Evolutionary conservation across 2,888 invertebrate genomes (phyloP).

Genomic region (Exephanes ischioxanthus): DNA sequence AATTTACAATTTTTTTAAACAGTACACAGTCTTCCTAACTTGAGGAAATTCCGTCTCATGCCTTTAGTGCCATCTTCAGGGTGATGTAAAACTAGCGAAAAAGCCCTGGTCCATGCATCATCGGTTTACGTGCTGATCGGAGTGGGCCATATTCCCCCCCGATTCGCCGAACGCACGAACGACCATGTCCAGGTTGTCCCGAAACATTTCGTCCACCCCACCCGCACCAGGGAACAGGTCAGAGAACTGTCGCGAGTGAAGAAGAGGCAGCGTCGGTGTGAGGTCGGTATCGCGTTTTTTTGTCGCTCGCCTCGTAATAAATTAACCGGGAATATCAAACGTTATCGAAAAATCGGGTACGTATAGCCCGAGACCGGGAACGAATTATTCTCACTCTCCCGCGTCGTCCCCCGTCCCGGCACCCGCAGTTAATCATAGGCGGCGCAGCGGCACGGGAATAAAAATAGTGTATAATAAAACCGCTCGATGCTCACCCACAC

Average conservation of each 20-base stretch:
- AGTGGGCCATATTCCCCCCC: too few species aligned
- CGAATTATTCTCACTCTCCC: slow-evolving; percentile 35
- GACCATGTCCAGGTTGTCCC: too few species aligned
- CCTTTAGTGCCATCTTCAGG: too few species aligned
- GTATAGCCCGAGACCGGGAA: slow-evolving; percentile 17
- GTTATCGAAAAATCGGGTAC: slow-evolving; percentile 62
- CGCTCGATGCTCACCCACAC: slow-evolving; percentile 50
- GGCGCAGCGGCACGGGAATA: slow-evolving; percentile 46
- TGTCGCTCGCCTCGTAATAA: slow-evolving; percentile 43
- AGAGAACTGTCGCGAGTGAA: neutral
- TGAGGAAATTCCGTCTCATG: too few species aligned
- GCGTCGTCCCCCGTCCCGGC: slow-evolving; percentile 1
- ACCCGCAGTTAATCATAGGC: slow-evolving; percentile 62
- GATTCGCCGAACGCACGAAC: too few species aligned
- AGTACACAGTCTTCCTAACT: too few species aligned
- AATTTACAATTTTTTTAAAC: too few species aligned
- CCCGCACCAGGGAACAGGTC: neutral
- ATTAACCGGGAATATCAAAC: slow-evolving; percentile 62
- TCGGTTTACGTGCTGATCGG: too few species aligned
- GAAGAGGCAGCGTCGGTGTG: neutral
- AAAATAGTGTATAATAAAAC: slow-evolving; percentile 65
- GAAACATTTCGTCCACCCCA: neutral
- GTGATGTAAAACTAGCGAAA: too few species aligned
- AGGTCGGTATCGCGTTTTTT: slow-evolving; percentile 25
- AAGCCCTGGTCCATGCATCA: too few species aligned